Conservation (phyloP, 2,113 vertebrate genomes). For the Apeltes quadracus region DNA sequence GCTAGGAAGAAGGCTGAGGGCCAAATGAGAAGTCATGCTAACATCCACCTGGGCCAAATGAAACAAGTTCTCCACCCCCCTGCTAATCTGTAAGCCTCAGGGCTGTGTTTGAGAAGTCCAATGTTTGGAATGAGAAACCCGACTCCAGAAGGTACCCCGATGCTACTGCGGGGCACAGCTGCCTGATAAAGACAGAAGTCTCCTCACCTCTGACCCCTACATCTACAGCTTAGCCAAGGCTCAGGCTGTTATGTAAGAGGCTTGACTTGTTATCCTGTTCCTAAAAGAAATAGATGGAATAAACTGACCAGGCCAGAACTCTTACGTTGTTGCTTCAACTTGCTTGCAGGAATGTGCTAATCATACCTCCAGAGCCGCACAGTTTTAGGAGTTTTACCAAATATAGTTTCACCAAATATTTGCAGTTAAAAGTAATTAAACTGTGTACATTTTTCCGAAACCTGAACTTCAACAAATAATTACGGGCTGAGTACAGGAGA, state of each 20-base stretch:
- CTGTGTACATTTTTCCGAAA: slow-evolving; percentile 74
- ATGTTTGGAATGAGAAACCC: slow-evolving; percentile 60
- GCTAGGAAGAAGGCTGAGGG: slow-evolving; percentile 4
- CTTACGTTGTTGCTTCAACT: slow-evolving; percentile 22
- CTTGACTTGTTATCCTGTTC: not conserved
- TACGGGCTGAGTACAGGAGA: slow-evolving; percentile 25
- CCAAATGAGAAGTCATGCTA: slow-evolving; percentile 51
- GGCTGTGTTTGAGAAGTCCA: slow-evolving; percentile 46
- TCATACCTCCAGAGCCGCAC: slow-evolving; percentile 26
- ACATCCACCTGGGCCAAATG: slow-evolving; percentile 60
- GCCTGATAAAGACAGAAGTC: slow-evolving; percentile 44
- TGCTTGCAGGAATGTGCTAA: slow-evolving; percentile 47
- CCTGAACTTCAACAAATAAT: slow-evolving; percentile 76
- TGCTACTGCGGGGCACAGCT: slow-evolving; percentile 39
- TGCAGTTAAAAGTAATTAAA: slow-evolving; percentile 77
- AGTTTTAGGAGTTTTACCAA: slow-evolving; percentile 54
- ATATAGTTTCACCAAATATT: slow-evolving; percentile 78
- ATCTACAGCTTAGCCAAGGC: slow-evolving; percentile 17
- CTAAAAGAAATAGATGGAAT: not conserved
- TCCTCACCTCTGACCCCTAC: slow-evolving; percentile 32
- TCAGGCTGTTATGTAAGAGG: slow-evolving; percentile 31
- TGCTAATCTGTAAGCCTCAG: slow-evolving; percentile 25
- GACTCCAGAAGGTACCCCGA: slow-evolving; percentile 42
- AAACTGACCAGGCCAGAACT: slow-evolving; percentile 15
- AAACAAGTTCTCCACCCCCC: slow-evolving; percentile 50